Conservation (phyloP, 2,113 vertebrate species). For the Tringa solitaria region DNA sequence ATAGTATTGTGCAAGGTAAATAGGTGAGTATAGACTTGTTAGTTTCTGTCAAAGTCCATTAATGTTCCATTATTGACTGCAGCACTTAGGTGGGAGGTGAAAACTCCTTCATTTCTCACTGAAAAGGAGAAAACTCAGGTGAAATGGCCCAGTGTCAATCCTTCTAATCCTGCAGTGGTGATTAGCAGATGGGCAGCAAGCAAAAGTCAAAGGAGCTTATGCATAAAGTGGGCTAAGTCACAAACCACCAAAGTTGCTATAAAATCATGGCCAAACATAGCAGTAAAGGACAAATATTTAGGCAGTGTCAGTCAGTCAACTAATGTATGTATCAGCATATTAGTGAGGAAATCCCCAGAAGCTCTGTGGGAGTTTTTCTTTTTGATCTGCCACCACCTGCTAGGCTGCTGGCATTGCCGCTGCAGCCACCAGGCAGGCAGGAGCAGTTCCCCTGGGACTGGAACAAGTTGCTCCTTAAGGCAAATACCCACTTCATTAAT, state of each 20-base stretch:
- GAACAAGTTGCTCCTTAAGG: constrained; percentile 7
- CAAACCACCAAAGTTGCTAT: constrained; percentile 51
- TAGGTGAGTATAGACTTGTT: not conserved
- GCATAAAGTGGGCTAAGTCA: not conserved
- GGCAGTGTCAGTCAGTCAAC: constrained; percentile 57
- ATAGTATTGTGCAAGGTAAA: not conserved
- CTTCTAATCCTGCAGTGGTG: not conserved
- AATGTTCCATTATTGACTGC: not conserved
- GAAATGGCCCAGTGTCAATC: not conserved
- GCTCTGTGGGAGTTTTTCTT: constrained; percentile 49
- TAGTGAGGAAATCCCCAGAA: constrained; percentile 63
- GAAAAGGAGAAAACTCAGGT: not conserved
- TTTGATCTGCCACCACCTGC: constrained; percentile 63
- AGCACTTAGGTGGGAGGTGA: not conserved
- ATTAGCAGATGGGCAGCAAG: not conserved
- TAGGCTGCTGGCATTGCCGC: constrained; percentile 16
- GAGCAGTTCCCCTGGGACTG: constrained; percentile 2
- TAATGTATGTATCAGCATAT: constrained; percentile 59
- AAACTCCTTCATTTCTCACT: not conserved
- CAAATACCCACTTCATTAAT: constrained; percentile 33
- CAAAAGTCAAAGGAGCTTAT: not conserved
- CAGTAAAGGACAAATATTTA: constrained; percentile 65
- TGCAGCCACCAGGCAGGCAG: not conserved
- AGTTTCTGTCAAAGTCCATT: not conserved
- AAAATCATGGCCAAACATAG: constrained; percentile 49